Base-by-base conservation (phyloP, 2,797 vertebrate genomes). In the Scleropages formosus region DNA sequence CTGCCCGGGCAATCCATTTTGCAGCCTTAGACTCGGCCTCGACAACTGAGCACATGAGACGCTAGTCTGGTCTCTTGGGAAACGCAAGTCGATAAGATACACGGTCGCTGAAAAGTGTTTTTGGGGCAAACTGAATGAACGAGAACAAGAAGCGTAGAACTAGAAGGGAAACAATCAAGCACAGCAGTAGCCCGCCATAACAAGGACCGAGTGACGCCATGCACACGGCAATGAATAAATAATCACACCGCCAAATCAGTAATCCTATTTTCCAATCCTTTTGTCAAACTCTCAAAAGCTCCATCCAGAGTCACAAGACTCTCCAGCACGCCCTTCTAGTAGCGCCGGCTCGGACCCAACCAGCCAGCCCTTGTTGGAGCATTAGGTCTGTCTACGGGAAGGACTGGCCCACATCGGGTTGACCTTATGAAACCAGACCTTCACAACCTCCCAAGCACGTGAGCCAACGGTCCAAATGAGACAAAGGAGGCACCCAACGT, bases 381-480 rank as follows among this genome's bases (percentile, higher is more conserved):
- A 80, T 74, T 51, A 75, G 80, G 82, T 86, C 81, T 80, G 72
- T 80, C 80, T 60, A 89, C 82, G 80, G 83, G 88, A 85, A 86
- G 74, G 72, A 88, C 83, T 91, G 90, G 89, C 89, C 90, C 87
- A 90, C 85, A 90, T 92, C 89, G 76, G 85, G 79, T 75, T 66
- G 79, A 80, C 82, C 81, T 86, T 84, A 89, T 87, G 86, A 63
- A 90, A 85, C 78, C 74, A 63, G 75, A 72, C 49, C 66, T 49
- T 60, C 76, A 75, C 44, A 66, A 78, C 78, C 27, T 76, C 75
- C 73, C 75, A 66, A 74, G 73, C 81, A 71, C 69, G 75, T 78
- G 46, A 31, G 66, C 44, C 68, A 61, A 67, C 60, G 39, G 31
- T 39, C 6, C 31, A 39, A 39, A 31, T 39, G 31, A 39, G 6